phyloP scores from a whole-genome alignment of 2,113 vertebrate genomes.

The Sorex araneus region DNA sequence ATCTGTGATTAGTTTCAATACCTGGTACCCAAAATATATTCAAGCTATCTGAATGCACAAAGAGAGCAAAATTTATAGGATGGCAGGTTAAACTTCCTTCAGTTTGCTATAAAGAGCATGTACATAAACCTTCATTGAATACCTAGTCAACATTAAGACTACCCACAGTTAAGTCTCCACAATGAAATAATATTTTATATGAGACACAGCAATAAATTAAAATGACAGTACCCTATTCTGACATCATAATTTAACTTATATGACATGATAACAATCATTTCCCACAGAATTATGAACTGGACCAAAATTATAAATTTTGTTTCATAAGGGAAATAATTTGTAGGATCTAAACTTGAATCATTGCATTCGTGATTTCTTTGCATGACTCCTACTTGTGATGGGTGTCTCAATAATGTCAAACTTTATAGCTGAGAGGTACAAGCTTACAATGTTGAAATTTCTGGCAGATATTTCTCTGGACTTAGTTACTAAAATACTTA shows the following conservation, averaged over 20 bases:
- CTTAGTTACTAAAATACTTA: no score
- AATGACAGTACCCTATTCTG: neutral
- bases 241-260: neutral
- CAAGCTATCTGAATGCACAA: neutral
- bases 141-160: neutral
- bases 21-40: neutral
- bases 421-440: no score
- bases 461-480: no score
- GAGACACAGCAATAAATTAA: neutral
- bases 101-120: neutral
- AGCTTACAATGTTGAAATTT: no score
- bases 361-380: neutral
- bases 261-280: neutral
- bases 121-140: neutral
- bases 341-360: neutral
- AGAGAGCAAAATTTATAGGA: neutral
- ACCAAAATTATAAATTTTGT: neutral
- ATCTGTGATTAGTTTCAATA: neutral
- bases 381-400: neutral
- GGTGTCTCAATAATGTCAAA: neutral
- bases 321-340: neutral
- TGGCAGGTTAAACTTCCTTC: neutral
- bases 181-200: neutral
- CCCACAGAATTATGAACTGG: neutral
- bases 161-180: constrained; percentile 6